phyloP scores from a whole-genome alignment of 2,888 invertebrate genomes.

The Pandemis corylana region DNA sequence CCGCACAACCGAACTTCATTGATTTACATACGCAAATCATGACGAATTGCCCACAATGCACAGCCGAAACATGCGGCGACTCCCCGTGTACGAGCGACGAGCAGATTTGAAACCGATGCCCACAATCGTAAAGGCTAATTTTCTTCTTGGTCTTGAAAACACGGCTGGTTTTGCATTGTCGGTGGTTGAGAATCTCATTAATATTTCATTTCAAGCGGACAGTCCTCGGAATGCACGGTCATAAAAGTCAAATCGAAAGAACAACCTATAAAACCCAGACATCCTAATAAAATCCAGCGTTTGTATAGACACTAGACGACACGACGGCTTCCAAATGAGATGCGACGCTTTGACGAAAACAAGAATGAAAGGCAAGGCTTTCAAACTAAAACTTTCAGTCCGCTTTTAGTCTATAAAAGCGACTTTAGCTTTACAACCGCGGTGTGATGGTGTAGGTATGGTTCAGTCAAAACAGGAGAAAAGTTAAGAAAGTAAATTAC shows the following conservation, averaged over 20 bases:
- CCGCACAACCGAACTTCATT: slow-evolving; percentile 78
- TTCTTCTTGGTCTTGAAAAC: slow-evolving; percentile 49
- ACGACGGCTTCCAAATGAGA: slow-evolving; percentile 32
- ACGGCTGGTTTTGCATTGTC: slow-evolving; percentile 47
- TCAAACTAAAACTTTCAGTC: neutral
- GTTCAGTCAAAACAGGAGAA: neutral
- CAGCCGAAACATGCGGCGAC: slow-evolving; percentile 68
- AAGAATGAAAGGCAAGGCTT: slow-evolving; percentile 21
- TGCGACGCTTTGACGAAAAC: slow-evolving; percentile 28
- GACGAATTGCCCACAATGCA: slow-evolving; percentile 80
- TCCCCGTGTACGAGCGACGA: slow-evolving; percentile 51
- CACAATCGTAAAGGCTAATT: slow-evolving; percentile 33
- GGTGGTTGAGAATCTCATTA: slow-evolving; percentile 52
- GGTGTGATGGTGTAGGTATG: neutral
- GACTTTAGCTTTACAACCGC: slow-evolving; percentile 6
- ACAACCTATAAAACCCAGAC: slow-evolving; percentile 45
- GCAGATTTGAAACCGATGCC: slow-evolving; percentile 55
- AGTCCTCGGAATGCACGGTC: slow-evolving; percentile 48
- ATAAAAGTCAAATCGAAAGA: slow-evolving; percentile 48
- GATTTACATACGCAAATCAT: slow-evolving; percentile 84
- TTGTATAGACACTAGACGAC: slow-evolving; percentile 32
- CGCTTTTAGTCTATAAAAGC: neutral
- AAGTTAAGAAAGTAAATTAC: neutral
- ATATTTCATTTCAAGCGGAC: slow-evolving; percentile 52
- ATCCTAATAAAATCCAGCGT: slow-evolving; percentile 41